A percentile compares a stretch with the other conserved stretches of the same genome.
phyloP scores from a whole-genome alignment of 1,140 invertebrate genomes.

The Stenopsyche tienmushanensis region DNA sequence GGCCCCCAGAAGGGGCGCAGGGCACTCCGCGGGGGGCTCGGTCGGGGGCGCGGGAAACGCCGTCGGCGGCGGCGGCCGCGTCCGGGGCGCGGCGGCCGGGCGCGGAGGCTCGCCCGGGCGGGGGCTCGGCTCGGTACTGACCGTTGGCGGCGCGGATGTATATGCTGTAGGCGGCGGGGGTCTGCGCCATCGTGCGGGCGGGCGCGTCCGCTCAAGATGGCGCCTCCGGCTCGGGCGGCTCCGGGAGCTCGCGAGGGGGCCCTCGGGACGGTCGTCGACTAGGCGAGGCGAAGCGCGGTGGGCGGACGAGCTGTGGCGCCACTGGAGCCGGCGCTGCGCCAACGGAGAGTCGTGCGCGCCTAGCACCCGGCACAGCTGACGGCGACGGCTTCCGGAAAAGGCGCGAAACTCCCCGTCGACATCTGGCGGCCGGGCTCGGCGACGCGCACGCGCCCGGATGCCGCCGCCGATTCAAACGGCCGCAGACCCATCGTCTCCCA shows the following conservation, averaged over 20 bases:
- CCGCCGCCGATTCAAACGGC: background rate
- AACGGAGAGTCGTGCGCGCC: slow-evolving; percentile 4
- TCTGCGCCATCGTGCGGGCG: background rate
- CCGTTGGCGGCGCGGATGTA: slow-evolving; percentile 17
- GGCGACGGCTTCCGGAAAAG: slow-evolving; percentile 53
- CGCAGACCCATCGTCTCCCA: background rate
- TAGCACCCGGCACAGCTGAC: slow-evolving; percentile 34
- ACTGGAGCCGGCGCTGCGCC: background rate
- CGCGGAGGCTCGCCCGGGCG: no score
- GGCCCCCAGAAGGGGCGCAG: no score
- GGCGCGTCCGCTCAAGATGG: background rate
- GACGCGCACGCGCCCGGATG: background rate
- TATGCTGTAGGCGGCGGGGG: background rate
- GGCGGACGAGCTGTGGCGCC: background rate
- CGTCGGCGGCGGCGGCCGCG: background rate
- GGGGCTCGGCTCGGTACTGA: background rate
- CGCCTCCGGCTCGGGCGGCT: background rate
- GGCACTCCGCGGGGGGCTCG: background rate
- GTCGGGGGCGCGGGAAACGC: background rate
- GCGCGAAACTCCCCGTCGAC: slow-evolving; percentile 48
- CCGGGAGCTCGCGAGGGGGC: background rate
- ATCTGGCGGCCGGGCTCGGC: slow-evolving; percentile 4
- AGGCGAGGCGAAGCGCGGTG: background rate
- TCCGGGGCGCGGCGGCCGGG: background rate
- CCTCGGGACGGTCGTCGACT: background rate